Evolutionary conservation across 2,113 vertebrate genomes (phyloP).

Genomic region (Balaenoptera acutorostrata): DNA sequence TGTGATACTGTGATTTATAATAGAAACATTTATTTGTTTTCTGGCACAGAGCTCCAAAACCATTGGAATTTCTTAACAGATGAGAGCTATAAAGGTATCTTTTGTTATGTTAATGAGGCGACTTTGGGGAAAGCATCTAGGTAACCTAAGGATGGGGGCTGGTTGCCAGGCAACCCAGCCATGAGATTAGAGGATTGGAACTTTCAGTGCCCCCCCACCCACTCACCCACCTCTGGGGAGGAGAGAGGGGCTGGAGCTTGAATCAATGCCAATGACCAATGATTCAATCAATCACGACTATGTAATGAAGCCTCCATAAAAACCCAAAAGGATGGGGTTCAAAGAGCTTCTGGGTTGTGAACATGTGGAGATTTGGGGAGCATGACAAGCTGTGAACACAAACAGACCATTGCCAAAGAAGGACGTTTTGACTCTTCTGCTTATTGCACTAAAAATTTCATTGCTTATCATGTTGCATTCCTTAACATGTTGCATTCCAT

Average conservation of each 20-base stretch:
- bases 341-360: no score
- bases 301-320: background rate
- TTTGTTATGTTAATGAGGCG: background rate
- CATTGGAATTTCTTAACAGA: background rate
- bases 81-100: background rate
- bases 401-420: background rate
- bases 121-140: background rate
- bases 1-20: background rate
- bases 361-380: no score
- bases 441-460: background rate
- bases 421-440: background rate
- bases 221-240: background rate
- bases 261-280: background rate
- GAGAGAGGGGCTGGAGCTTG: background rate
- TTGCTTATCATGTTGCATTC: background rate
- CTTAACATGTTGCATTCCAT: background rate
- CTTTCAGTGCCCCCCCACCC: background rate
- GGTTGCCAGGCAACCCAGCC: background rate
- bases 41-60: background rate
- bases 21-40: background rate
- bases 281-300: background rate
- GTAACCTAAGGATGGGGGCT: background rate
- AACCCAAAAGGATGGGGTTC: background rate
- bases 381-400: background rate
- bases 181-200: background rate